These are phyloP conservation scores for Petrolisthes cinctipes DNA, from an alignment of 2,888 invertebrate species.

Conservation along the genomic window DNA sequence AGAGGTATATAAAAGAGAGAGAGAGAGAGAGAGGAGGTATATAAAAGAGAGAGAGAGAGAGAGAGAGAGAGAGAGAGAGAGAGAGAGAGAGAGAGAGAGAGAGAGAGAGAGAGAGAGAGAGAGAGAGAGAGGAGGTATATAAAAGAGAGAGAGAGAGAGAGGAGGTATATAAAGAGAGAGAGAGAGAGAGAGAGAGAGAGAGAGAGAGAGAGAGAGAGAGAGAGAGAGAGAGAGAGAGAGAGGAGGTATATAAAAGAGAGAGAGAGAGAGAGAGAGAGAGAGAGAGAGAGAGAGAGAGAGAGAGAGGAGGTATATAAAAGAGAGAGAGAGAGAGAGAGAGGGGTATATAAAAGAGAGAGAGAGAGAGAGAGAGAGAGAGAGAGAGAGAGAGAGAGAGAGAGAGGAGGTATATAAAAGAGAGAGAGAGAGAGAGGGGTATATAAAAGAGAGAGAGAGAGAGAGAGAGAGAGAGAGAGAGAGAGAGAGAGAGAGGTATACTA, in stretches of 20 bases:
- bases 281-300: background rate
- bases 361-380: background rate
- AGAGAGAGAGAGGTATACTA: no score
- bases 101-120: no score
- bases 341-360: background rate
- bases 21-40: background rate
- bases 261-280: background rate
- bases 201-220: no score
- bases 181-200: no score
- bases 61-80: background rate
- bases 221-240: background rate
- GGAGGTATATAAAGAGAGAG: no score
- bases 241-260: background rate
- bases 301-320: background rate
- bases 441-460: no score
- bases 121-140: no score
- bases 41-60: background rate
- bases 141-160: no score
- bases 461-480: no score
- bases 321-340: background rate
- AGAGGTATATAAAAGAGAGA: background rate
- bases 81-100: background rate
- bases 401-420: no score
- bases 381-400: no score
- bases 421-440: no score